Percentiles rank a stretch among this genome's conserved stretches.
Conservation (phyloP, 2,113 vertebrate species). For the Synchiropus splendidus region DNA sequence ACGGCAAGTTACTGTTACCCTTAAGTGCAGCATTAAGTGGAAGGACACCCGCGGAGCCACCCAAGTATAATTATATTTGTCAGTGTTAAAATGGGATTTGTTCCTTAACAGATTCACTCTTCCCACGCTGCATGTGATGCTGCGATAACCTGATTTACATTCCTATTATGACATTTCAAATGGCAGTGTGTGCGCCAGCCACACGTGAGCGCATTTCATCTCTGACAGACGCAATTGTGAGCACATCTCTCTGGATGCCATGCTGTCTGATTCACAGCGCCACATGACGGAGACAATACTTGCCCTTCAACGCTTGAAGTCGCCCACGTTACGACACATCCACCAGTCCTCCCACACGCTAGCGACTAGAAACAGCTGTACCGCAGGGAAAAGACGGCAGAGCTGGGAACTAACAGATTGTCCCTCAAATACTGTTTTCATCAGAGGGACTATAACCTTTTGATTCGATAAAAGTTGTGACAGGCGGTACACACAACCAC, state of each 20-base stretch:
- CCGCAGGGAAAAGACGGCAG: conserved; percentile 3
- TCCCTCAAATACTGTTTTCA: too few species aligned
- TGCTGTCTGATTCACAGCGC: conserved; percentile 16
- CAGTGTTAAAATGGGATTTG: conserved; percentile 26
- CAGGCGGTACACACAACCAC: too few species aligned
- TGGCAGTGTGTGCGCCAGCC: background rate
- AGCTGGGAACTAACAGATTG: conserved; percentile 11
- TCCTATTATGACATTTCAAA: too few species aligned
- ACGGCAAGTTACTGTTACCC: conserved; percentile 10
- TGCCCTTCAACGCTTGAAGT: conserved; percentile 16
- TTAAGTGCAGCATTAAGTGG: conserved; percentile 10
- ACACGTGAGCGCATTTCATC: background rate
- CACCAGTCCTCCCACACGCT: conserved; percentile 12
- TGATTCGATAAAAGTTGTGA: too few species aligned
- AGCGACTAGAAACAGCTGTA: conserved; percentile 15
- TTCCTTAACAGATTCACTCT: conserved; percentile 1
- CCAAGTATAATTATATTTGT: conserved; percentile 15
- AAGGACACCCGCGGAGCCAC: conserved; percentile 8
- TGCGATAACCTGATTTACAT: too few species aligned
- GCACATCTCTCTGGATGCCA: conserved; percentile 18
- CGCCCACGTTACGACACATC: conserved; percentile 22
- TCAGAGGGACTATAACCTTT: too few species aligned
- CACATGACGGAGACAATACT: conserved; percentile 23
- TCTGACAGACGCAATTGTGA: conserved; percentile 4
- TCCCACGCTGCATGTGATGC: too few species aligned